Evolutionary conservation across 2,888 invertebrate genomes (phyloP), one percentile per base, ranked within the genome.

Genomic region (Drosophila gaucha): DNA sequence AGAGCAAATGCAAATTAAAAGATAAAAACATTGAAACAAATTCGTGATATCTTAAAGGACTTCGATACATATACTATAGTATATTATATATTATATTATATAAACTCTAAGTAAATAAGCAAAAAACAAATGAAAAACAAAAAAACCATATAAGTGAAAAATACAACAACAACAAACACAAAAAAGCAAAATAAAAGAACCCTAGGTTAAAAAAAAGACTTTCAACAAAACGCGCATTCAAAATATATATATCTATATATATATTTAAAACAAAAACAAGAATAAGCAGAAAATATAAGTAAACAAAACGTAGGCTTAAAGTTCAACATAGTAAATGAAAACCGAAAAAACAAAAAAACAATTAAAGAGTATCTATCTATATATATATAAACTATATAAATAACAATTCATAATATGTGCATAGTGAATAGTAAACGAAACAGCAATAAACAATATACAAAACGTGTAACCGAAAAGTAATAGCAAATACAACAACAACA

Each of bases 1-100:
- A 87, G 82, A 86, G 83, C 82, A 90, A 88, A 89, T 78, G 83
- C 82, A 88, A 89, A 89, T 77, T 74, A 86, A 86, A 91, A 89
- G 88, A 89, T 90, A 90, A 90, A 89, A 91, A 91, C 91, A 91
- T 90, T 91, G 91, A 91, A 91, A 91, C 91, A 91, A 91, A 91
- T 91, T 91, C 91, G 91, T 91, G 91, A 91, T 91, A 91, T 91
- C 91, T 91, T 91, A 91, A 91, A 91, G 91, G 91, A 91, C 91
- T 91, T 91, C 91, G 91, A 91, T 91, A 91, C 91, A 91, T 91
- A 90, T 91, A 91, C 90, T 91, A 91, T 90, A 91, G 89, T 90
- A 90, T 90, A 90, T 90, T 80, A 86, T 88, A 89, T 86, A 85
- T 85, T 87, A 88, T 76, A 77, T 79, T 82, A 75, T 84, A 83